Evolutionary conservation across 2,113 vertebrate species (phyloP).

Genomic region (Caloenas nicobarica): DNA sequence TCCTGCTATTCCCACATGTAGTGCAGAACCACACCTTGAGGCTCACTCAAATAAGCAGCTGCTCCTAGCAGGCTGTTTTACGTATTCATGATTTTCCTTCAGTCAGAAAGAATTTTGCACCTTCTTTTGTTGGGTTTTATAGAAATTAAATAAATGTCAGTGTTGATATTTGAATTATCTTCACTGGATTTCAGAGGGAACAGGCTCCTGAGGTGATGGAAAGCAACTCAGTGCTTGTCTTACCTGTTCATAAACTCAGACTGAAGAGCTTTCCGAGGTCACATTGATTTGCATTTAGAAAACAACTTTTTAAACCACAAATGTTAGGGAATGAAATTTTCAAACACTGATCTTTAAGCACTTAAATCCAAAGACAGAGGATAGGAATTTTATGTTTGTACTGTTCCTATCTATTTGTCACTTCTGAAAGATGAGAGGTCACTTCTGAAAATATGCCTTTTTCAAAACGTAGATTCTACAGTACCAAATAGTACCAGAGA

Average conservation of each 20-base stretch:
- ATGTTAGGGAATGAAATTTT: background rate
- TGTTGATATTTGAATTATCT: background rate
- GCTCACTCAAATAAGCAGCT: background rate
- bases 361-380: background rate
- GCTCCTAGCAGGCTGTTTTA: background rate
- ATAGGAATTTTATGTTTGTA: background rate
- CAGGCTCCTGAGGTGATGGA: background rate
- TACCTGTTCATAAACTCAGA: background rate
- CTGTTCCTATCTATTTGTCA: background rate
- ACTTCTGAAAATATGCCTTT: background rate
- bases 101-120: background rate
- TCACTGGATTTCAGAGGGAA: background rate
- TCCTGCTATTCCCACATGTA: background rate
- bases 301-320: background rate
- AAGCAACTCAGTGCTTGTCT: background rate
- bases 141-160: background rate
- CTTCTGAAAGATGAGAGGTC: background rate
- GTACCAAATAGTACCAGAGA: background rate
- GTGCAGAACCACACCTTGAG: background rate
- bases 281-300: background rate
- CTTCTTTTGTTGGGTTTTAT: background rate
- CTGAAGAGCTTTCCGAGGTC: background rate
- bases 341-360: background rate
- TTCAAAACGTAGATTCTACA: background rate
- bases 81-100: background rate